Base-by-base conservation (phyloP, 2,888 invertebrate species). In the Dichetophora obliterata region DNA sequence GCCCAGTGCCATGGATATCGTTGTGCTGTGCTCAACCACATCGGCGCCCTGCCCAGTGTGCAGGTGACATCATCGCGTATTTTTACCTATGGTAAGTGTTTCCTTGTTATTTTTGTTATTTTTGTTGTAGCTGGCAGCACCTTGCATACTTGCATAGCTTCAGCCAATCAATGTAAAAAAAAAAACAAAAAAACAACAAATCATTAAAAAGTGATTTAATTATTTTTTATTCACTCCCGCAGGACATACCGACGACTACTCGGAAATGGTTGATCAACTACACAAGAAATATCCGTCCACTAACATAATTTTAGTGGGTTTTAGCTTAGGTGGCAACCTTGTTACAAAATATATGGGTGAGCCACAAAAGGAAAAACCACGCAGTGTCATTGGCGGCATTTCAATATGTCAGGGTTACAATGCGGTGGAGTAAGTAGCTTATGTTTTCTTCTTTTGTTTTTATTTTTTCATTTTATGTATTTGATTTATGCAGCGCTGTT, bases 331-430 rank as follows among this genome's bases (percentile, higher is more conserved):
- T 63, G 98, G 96, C 31, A 98, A 98, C 90, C 91, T 98, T 80
- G 93, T 98, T 61, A 94, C 96, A n/a, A 97, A 97, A 89, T 98
- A 97, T 88, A 91, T 98, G 87, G 97, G 97, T 52, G 96, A 97
- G 89, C 88, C 88, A 52, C 92, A 92, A 22, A 89, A 91, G 80
- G 91, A 91, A 80, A 91, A 93, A 82, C 92, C 94, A 1, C 83
- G 90, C 19, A 93, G 93, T 85, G 93, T 98, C 76, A 93, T 97
- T 83, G 96, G 96, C 72, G 98, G 94, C 37, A 93, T 98, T 83
- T 97, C 97, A 48, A 94, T 98, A 85, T 97, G 98, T 87, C 98
- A 98, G 90, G 98, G 98, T 84, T 98, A 98, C 89, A 95, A 96
- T 89, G 96, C 96, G 61, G 93, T 94, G 78, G 94, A 94, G 96